Conservation (phyloP, 2,888 invertebrate species). For the Epinotia bilunana region DNA sequence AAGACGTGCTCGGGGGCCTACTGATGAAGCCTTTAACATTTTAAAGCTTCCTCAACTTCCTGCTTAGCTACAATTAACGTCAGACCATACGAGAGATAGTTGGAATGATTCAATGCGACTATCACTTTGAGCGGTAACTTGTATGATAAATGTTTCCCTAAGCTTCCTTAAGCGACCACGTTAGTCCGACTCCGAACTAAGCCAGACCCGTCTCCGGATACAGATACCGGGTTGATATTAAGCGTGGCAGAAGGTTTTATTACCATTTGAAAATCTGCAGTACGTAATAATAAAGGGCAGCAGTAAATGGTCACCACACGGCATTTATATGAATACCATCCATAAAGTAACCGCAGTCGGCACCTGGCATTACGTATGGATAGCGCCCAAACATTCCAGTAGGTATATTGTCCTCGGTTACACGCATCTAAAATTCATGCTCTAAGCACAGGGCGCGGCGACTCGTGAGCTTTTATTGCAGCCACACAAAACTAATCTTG, state of each 20-base stretch:
- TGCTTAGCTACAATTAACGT: slow-evolving; percentile 29
- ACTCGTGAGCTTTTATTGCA: slow-evolving; percentile 67
- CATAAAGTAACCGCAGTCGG: slow-evolving; percentile 50
- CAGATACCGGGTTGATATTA: slow-evolving; percentile 37
- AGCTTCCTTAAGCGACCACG: slow-evolving; percentile 38
- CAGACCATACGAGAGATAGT: slow-evolving; percentile 20
- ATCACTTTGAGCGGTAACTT: slow-evolving; percentile 34
- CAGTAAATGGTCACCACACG: slow-evolving; percentile 28
- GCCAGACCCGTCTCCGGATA: slow-evolving; percentile 29
- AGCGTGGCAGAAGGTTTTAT: slow-evolving; percentile 33
- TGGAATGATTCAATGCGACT: slow-evolving; percentile 29
- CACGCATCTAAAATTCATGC: slow-evolving; percentile 71
- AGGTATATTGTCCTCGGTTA: slow-evolving; percentile 62
- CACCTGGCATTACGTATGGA: slow-evolving; percentile 56
- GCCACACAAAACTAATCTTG: slow-evolving; percentile 69
- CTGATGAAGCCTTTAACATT: slow-evolving; percentile 39
- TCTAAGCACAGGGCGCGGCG: slow-evolving; percentile 67
- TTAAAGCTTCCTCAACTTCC: slow-evolving; percentile 32
- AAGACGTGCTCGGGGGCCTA: slow-evolving; percentile 53
- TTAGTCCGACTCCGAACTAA: slow-evolving; percentile 25
- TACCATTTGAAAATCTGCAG: slow-evolving; percentile 33
- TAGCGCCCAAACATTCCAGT: slow-evolving; percentile 50
- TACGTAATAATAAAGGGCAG: slow-evolving; percentile 28
- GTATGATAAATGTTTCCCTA: slow-evolving; percentile 40
- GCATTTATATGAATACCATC: slow-evolving; percentile 43